Conservation (phyloP, 2,888 invertebrate species). For the Ellobium chinense region DNA sequence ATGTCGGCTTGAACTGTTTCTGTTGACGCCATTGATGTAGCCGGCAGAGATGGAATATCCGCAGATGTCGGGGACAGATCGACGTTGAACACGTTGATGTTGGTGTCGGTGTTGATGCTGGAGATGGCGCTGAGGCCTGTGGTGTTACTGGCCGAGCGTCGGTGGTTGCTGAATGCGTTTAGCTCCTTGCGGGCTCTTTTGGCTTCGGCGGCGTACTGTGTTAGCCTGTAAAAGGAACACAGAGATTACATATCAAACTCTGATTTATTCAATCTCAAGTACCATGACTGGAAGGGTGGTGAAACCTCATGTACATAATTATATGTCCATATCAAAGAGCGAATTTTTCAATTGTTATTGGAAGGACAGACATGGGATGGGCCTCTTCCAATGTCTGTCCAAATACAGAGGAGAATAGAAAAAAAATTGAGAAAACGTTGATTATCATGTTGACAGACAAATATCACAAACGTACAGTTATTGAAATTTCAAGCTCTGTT, state of each 20-base stretch:
- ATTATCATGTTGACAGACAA: no score
- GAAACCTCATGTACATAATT: no score
- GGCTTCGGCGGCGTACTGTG: conserved; percentile 51
- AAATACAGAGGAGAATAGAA: no score
- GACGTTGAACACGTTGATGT: not conserved
- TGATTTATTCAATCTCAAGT: no score
- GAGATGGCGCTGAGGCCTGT: conserved; percentile 8
- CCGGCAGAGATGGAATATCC: not conserved
- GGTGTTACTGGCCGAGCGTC: conserved; percentile 10
- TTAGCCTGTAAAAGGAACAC: conserved; percentile 22
- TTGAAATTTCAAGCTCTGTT: no score
- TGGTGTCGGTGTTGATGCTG: conserved; percentile 18
- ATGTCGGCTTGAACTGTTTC: not conserved
- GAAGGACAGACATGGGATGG: no score
- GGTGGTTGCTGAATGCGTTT: conserved; percentile 44
- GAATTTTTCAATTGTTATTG: no score
- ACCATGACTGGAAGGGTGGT: no score
- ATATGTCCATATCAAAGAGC: no score
- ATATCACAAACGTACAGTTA: no score
- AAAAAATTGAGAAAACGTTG: no score
- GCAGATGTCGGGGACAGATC: not conserved
- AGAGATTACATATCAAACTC: not conserved
- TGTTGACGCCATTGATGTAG: not conserved
- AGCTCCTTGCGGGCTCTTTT: conserved; percentile 56
- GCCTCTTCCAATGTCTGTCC: no score